A percentile compares a stretch with the other conserved stretches of the same genome.
Conservation (phyloP, 64 coral and sea anemone genomes). For the Astreopora myriophthalma region DNA sequence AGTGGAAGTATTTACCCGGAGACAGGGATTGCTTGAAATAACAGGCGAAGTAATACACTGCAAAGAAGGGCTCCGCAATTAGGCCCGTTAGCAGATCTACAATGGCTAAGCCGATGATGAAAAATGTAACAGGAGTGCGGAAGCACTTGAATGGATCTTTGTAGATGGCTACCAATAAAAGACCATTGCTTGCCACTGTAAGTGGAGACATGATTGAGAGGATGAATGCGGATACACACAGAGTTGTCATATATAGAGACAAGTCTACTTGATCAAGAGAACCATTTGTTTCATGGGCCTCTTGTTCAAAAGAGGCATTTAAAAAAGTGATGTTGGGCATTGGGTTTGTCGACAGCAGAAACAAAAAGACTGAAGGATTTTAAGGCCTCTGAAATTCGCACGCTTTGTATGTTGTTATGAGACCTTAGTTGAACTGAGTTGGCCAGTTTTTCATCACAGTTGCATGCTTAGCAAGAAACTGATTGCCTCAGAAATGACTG, state of each 20-base stretch:
- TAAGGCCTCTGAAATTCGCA: too few species aligned
- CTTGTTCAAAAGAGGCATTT: neutral
- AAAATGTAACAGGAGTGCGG: constrained; percentile 72
- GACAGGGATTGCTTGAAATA: constrained; percentile 15
- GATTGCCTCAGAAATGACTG: too few species aligned
- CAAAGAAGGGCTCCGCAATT: constrained; percentile 77
- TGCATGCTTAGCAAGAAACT: too few species aligned
- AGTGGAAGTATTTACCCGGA: neutral
- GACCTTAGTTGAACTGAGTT: too few species aligned
- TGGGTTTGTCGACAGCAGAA: neutral
- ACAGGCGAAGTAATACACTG: constrained; percentile 57
- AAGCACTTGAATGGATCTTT: constrained; percentile 79
- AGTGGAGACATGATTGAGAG: constrained; percentile 59
- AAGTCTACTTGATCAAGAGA: neutral
- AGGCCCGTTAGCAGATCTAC: constrained; percentile 83
- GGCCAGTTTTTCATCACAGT: too few species aligned
- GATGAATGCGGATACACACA: constrained; percentile 64
- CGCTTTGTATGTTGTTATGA: too few species aligned
- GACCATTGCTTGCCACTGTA: constrained; percentile 77
- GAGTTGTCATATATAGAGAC: constrained; percentile 49
- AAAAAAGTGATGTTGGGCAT: neutral
- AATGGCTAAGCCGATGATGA: constrained; percentile 76
- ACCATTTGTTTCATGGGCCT: neutral
- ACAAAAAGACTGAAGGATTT: too few species aligned
- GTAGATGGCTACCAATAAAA: constrained; percentile 70